phyloP scores from a whole-genome alignment of 2,113 vertebrate species.

The Marcusenius ussheri region DNA sequence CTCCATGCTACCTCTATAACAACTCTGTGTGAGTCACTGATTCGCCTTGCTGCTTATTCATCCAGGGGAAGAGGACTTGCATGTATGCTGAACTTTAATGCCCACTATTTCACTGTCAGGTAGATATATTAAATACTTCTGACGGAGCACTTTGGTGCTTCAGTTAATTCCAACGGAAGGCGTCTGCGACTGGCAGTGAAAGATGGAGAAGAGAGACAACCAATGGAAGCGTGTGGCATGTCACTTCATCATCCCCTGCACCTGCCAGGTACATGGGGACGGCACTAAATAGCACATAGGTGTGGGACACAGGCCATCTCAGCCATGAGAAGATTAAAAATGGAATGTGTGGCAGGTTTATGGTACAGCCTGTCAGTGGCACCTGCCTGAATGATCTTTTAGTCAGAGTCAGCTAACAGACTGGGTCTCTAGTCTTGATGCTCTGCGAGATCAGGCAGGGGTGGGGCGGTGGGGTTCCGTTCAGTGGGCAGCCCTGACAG shows the following conservation, averaged over 20 bases:
- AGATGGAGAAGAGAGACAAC: background rate
- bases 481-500: background rate
- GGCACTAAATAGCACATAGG: background rate
- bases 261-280: background rate
- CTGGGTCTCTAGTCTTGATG: background rate
- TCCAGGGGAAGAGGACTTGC: background rate
- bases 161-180: background rate
- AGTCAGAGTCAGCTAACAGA: background rate
- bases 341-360: background rate
- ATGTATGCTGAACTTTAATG: background rate
- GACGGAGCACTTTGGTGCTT: background rate
- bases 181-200: background rate
- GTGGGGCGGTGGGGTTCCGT: background rate
- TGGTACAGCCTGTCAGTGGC: background rate
- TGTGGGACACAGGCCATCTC: background rate
- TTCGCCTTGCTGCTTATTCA: background rate
- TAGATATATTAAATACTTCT: background rate
- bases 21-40: background rate
- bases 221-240: background rate
- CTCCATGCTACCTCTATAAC: background rate
- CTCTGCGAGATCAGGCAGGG: background rate
- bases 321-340: background rate
- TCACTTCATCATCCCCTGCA: background rate
- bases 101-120: background rate
- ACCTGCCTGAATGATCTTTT: background rate